A percentile compares a stretch with the other conserved stretches of the same genome.
Conservation (phyloP, 2,797 vertebrate genomes). For the Myiothlypis chrysogaster region DNA sequence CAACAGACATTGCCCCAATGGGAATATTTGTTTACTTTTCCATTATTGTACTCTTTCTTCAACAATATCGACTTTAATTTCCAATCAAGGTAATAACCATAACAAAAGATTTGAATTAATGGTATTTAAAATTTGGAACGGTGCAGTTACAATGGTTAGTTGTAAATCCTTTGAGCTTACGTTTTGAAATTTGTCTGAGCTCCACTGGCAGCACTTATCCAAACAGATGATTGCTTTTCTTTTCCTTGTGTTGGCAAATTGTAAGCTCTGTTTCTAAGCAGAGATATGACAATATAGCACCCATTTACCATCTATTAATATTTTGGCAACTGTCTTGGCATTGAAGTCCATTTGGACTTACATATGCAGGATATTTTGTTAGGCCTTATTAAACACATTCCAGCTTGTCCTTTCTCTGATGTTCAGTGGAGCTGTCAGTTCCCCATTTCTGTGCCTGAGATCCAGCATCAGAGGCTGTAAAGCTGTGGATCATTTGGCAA, state of each 20-base stretch:
- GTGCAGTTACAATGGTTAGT: neutral
- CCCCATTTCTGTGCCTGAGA: neutral
- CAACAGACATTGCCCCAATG: neutral
- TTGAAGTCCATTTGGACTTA: neutral
- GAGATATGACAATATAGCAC: neutral
- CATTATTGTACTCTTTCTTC: neutral
- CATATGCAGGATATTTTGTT: neutral
- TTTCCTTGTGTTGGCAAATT: neutral
- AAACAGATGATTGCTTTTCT: neutral
- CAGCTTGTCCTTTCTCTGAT: neutral
- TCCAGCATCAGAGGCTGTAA: neutral
- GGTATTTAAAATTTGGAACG: neutral
- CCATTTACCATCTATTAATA: neutral
- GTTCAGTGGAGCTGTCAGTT: neutral
- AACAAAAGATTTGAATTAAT: neutral
- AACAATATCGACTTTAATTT: neutral
- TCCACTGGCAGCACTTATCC: neutral
- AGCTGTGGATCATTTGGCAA: neutral
- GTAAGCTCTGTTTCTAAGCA: neutral
- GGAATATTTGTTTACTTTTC: constrained; percentile 14
- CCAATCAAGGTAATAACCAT: neutral
- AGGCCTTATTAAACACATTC: neutral
- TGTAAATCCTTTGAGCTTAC: neutral
- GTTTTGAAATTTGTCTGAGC: neutral
- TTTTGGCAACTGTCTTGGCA: neutral